phyloP scores from a whole-genome alignment of 2,113 vertebrate genomes.

The Prunella himalayana region DNA sequence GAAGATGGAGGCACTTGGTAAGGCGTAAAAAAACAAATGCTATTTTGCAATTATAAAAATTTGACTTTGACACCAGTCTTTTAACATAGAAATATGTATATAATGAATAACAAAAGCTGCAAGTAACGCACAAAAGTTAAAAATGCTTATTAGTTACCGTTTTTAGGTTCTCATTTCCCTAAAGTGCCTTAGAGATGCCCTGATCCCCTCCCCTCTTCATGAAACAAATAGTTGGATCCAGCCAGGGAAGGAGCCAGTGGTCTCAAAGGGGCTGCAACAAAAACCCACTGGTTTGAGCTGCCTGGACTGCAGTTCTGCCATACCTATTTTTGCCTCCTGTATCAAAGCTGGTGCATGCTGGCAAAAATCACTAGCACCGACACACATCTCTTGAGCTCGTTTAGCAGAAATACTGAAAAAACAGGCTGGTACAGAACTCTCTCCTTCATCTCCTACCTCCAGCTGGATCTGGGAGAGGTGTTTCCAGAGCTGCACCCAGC shows the following conservation, averaged over 20 bases:
- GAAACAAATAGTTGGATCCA: background rate
- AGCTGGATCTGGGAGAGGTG: background rate
- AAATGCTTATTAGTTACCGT: background rate
- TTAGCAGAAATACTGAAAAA: background rate
- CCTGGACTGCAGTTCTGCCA: background rate
- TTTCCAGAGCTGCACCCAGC: background rate
- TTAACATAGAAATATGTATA: background rate
- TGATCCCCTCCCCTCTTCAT: background rate
- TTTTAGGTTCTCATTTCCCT: background rate
- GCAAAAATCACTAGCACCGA: background rate
- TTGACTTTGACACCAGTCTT: background rate
- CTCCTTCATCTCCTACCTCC: background rate
- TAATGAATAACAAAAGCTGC: background rate
- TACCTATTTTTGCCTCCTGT: background rate
- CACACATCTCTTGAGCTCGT: background rate
- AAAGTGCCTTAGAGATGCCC: background rate
- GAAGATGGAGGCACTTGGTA: background rate
- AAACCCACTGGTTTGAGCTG: background rate
- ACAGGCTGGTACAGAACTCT: background rate
- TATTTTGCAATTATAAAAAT: background rate
- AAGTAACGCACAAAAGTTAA: background rate
- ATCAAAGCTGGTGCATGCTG: background rate
- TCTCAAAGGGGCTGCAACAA: background rate
- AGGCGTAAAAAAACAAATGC: background rate
- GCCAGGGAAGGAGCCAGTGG: background rate